Evolutionary conservation across 2,797 vertebrate species (phyloP).

Genomic region (Enteromius paludinosus): DNA sequence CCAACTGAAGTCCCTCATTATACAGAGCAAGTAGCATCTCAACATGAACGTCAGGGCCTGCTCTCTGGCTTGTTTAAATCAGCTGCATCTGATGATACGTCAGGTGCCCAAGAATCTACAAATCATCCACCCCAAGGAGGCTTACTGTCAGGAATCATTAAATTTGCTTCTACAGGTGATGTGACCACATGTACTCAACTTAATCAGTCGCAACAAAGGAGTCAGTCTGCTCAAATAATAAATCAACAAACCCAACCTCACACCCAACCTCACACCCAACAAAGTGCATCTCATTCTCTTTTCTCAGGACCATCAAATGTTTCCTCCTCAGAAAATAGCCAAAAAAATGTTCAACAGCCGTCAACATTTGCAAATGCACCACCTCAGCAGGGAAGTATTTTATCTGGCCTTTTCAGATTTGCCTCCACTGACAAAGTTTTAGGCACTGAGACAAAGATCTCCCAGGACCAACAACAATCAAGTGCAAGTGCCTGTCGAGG

Average conservation of each 20-base stretch:
- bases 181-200: slow-evolving; percentile 59
- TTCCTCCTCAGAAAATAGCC: slow-evolving; percentile 78
- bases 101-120: slow-evolving; percentile 44
- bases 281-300: slow-evolving; percentile 64
- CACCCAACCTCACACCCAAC: slow-evolving; percentile 58
- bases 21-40: slow-evolving; percentile 60
- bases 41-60: slow-evolving; percentile 67
- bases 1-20: slow-evolving; percentile 40
- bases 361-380: slow-evolving; percentile 57
- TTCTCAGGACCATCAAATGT: slow-evolving; percentile 78
- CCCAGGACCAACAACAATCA: slow-evolving; percentile 56
- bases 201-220: slow-evolving; percentile 60
- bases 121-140: slow-evolving; percentile 73
- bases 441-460: slow-evolving; percentile 61
- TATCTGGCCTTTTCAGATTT: slow-evolving; percentile 75
- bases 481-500: slow-evolving; percentile 48
- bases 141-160: slow-evolving; percentile 80
- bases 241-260: slow-evolving; percentile 56
- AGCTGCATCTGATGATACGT: slow-evolving; percentile 61
- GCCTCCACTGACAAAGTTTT: slow-evolving; percentile 66
- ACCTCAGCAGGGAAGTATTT: slow-evolving; percentile 66
- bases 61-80: slow-evolving; percentile 76
- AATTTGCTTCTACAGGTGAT: slow-evolving; percentile 73
- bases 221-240: slow-evolving; percentile 59
- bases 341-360: slow-evolving; percentile 57